Conservation (phyloP, 23 tunicate genomes). For the Trididemnum miniatum region DNA sequence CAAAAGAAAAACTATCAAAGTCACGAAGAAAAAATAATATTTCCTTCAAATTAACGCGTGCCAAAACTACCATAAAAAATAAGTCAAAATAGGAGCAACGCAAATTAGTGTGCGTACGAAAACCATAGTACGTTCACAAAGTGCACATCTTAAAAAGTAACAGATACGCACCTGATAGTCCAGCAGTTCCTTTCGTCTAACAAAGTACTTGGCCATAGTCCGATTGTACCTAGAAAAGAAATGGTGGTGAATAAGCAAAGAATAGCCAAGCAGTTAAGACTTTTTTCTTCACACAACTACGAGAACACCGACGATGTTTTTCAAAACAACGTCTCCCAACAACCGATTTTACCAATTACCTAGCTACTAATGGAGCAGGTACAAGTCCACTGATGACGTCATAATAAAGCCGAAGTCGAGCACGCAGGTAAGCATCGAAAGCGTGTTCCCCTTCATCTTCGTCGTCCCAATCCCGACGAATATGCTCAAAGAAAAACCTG, state of each 20-base stretch:
- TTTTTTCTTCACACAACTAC: too few relatives aligned
- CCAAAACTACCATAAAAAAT: too few relatives aligned
- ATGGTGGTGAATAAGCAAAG: background rate
- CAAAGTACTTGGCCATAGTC: constrained; percentile 90
- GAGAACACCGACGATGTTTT: too few relatives aligned
- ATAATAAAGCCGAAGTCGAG: constrained; percentile 73
- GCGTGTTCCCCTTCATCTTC: constrained; percentile 91
- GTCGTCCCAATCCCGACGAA: constrained; percentile 94
- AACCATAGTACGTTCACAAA: too few relatives aligned
- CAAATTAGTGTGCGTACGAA: too few relatives aligned
- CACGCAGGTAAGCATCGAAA: constrained; percentile 83
- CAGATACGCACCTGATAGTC: constrained; percentile 91
- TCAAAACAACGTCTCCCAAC: too few relatives aligned
- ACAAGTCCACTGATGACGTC: constrained; percentile 72
- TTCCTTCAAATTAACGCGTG: too few relatives aligned
- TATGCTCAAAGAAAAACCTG: constrained; percentile 82
- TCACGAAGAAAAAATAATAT: too few relatives aligned
- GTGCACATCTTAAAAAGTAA: too few relatives aligned
- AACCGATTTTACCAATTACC: constrained; percentile 28
- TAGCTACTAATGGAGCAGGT: constrained; percentile 76
- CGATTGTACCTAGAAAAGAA: constrained; percentile 71
- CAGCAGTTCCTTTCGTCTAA: constrained; percentile 73
- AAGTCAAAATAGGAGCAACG: too few relatives aligned
- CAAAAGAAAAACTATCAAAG: too few relatives aligned
- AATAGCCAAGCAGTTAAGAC: too few relatives aligned